Evolutionary conservation across 2,113 vertebrate genomes (phyloP).

Genomic region (Psilopsiagon aurifrons): DNA sequence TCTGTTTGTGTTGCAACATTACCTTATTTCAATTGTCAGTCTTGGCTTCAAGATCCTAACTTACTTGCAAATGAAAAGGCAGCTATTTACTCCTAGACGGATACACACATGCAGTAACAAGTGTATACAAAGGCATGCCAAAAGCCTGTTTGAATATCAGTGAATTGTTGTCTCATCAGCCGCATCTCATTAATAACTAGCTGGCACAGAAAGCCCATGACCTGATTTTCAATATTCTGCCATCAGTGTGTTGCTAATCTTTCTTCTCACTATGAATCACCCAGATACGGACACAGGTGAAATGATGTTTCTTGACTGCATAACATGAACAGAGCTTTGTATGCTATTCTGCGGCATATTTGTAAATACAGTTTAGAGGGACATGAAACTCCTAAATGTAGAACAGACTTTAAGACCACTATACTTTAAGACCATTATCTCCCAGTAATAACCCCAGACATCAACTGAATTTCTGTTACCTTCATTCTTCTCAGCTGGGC

Average conservation of each 20-base stretch:
- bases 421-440: not conserved
- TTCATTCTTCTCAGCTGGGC: not conserved
- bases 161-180: not conserved
- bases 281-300: not conserved
- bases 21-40: not conserved
- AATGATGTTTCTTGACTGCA: not conserved
- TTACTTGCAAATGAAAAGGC: not conserved
- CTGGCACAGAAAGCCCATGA: not conserved
- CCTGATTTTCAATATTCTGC: not conserved
- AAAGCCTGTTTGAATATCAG: not conserved
- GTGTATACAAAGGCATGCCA: not conserved
- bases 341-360: not conserved
- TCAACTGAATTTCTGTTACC: not conserved
- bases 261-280: not conserved
- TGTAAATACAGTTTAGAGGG: not conserved
- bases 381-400: not conserved
- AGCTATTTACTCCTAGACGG: not conserved
- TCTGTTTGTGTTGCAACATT: not conserved
- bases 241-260: not conserved
- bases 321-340: not conserved
- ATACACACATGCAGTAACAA: not conserved
- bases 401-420: not conserved
- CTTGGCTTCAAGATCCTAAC: not conserved
- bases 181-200: not conserved
- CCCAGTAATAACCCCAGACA: not conserved